These are phyloP conservation scores for Acholoe squamosa DNA, from an alignment of 2,888 invertebrate genomes.

Conservation along the genomic window DNA sequence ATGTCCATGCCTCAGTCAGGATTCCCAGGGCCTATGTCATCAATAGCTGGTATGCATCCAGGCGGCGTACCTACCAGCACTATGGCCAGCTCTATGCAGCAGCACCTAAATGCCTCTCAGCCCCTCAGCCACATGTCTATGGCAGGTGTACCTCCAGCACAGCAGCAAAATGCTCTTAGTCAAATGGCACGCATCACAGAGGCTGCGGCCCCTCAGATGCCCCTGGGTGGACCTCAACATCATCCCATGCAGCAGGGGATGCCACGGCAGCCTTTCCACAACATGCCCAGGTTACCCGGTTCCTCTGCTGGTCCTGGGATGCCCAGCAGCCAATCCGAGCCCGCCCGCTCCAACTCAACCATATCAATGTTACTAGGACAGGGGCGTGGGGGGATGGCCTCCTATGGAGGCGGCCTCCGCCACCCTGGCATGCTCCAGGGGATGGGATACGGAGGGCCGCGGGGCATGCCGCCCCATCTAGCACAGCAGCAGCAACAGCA, in stretches of 20 bases:
- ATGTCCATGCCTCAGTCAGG: background rate
- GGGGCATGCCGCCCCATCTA: slow-evolving; percentile 46
- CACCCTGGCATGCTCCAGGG: background rate
- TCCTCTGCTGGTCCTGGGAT: background rate
- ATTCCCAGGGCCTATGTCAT: slow-evolving; percentile 47
- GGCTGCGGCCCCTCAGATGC: slow-evolving; percentile 48
- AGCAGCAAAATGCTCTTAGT: slow-evolving; percentile 14
- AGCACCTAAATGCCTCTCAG: background rate
- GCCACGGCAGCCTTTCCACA: background rate
- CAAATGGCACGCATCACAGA: slow-evolving; percentile 52
- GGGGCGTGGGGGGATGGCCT: background rate
- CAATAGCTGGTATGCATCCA: background rate
- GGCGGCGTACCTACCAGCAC: background rate
- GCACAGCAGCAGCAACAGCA: slow-evolving; percentile 78
- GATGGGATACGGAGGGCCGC: slow-evolving; percentile 72
- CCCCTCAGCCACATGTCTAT: slow-evolving; percentile 28
- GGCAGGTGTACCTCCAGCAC: background rate
- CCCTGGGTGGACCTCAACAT: background rate
- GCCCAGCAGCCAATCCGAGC: slow-evolving; percentile 26
- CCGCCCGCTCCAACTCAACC: slow-evolving; percentile 30
- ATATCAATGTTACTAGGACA: slow-evolving; percentile 48
- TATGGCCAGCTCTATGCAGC: background rate
- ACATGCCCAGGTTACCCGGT: slow-evolving; percentile 17
- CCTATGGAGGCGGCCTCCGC: slow-evolving; percentile 20
- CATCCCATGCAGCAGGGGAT: background rate